Evolutionary conservation across 2,888 invertebrate genomes (phyloP), one percentile per base, ranked within the genome.

Genomic region (Psylliodes chrysocephalus): DNA sequence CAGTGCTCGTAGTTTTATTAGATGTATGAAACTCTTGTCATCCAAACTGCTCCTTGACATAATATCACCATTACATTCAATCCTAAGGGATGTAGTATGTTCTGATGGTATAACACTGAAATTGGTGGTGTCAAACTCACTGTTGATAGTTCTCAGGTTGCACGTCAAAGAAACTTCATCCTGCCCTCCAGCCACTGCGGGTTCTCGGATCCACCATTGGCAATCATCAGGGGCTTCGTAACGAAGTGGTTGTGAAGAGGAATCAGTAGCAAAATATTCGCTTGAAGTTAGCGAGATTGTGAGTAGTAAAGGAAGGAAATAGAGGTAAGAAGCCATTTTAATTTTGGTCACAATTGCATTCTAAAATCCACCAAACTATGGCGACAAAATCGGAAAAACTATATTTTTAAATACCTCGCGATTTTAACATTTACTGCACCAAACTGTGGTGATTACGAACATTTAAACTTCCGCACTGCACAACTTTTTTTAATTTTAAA

Each of bases 151-250:
- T 74, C 94, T 86, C 76, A 94, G 86, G 83, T 91, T 89, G 84
- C 94, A 92, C 66, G 89, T 90, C 69, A 93, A 86, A 14, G 91
- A 89, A 67, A 93, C 91, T 83, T 93, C 91, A 74, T 90, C 89
- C 64, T 80, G 81, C 10, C 81, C 82, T 69, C 77, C 81, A 71
- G 85, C 86, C 70, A 85, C 85, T 59, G 85, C 87, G 68, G 86
- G 87, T 77, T 86, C 89, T 71, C 87, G 83, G 38, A 90, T 79
- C 88, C 89, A 89, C 91, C 91, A 91, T 78, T 91, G 90, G 77
- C 94, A 95, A 81, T 94, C 92, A 79, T 93, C 93, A 62, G 94
- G 94, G 69, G 93, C 91, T 82, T 93, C 93, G 82, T 93, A 92
- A 73, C 84, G 82, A 49, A 87, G 79, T 35, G 84, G 81, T 57